Base-by-base conservation (phyloP, 2,113 vertebrate species). In the Probosciger aterrimus region DNA sequence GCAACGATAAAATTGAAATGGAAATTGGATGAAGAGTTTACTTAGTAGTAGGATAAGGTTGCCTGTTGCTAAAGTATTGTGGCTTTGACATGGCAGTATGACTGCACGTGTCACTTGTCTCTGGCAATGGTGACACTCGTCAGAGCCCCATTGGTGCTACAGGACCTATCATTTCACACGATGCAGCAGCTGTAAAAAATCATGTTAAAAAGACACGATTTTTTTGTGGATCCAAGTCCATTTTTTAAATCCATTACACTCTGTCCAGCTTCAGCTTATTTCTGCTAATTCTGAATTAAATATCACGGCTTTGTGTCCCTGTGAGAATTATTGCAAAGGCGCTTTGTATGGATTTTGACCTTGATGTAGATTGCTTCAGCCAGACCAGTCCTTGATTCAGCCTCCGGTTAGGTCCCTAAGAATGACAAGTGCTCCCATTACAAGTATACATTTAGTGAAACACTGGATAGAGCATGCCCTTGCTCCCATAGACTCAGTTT, bases 21-120 rank as follows among this genome's bases (percentile, higher is more conserved):
- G 94, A 96, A 97, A 92, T 95, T 76, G 95, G 86, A 55, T 76
- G 78, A 96, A 95, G 95, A 92, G 28, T 86, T 87, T 86, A 94
- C 64, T 60, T 91, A 91, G 90, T 88, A 84, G 88, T 63, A 76
- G 74, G 92, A 82, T 82, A 79, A 93, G 53, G 35, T 62, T 90
- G 91, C 62, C 37, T 69, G 20, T 70, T 80, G 59, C 63, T 92
- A 4, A 90, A 96, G 77, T 52, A 87, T 57, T 76, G 18, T 12
- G 3, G 79, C 70, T 90, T 59, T 14, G 20, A 23, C 20, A 59
- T 2, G 2, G 19, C 33, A n/a, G 20, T 14, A 59, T 1, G 53
- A 67, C 63, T 69, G 50, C 80, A 24, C 60, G 77, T 90, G 92
- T 87, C 68, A 68, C 86, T 91, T 67, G 64, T 91, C 73, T 96